Base-by-base conservation (phyloP, 2,888 invertebrate species). In the Kuschelorhynchus macadamiae region DNA sequence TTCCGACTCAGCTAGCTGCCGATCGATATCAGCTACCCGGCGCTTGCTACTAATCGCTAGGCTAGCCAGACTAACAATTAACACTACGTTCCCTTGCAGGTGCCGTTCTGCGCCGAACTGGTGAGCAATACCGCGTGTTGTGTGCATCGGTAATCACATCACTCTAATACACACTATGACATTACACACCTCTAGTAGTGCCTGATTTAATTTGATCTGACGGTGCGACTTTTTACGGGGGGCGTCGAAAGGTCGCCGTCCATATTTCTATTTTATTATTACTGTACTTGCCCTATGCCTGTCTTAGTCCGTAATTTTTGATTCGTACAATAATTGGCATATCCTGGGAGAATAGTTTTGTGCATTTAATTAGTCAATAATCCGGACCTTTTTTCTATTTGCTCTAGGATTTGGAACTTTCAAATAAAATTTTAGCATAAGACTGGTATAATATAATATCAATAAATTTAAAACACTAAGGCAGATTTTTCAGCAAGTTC, bases 61-160 rank as follows among this genome's bases (percentile, higher is more conserved):
- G 82, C 82, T 75, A 78, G 60, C 69, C n/a, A 62, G 81, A 84
- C 83, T 85, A 84, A 84, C 84, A 83, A 83, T 82, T 85, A 85
- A 85, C 85, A 85, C 83, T 85, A 78, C 81, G 82, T 86, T 85
- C 85, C 85, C 84, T 85, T 85, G 87, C 92, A 93, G 93, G 93
- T 93, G 90, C 93, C 92, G 89, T 92, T 91, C 91, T 93, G 93
- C 90, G 93, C 92, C 90, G 92, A 92, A 91, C 91, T 92, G 92
- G 93, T 93, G 93, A 93, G 93, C 93, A 93, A 93, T 93, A 91
- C 91, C 91, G 93, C 93, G 92, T 92, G 92, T 92, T 93, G 92
- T 93, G 92, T 93, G 92, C 93, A 92, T 93, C 93, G 93, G 93
- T 93, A 93, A 87, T 91, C 91, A 91, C 91, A 74, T 74, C 91